A percentile compares a stretch with the other conserved stretches of the same genome.
Evolutionary conservation across 1,140 invertebrate species (phyloP).

Genomic region (Leguminivora glycinivorella): DNA sequence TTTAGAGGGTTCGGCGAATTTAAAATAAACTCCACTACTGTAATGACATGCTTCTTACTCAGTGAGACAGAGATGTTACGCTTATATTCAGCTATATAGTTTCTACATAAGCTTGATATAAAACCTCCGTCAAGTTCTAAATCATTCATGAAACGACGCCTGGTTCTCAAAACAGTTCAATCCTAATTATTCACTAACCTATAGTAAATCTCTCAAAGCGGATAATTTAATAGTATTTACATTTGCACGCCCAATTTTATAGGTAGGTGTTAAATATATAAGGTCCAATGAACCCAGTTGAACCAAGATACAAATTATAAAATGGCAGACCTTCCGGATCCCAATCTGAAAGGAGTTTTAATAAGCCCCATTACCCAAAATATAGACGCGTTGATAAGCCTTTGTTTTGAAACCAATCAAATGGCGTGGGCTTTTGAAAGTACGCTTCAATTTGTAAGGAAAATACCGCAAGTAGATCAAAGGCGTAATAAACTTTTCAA

Average conservation of each 20-base stretch:
- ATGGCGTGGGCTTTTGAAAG: slow-evolving; percentile 17
- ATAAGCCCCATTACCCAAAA: not conserved
- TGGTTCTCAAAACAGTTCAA: no score
- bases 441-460: slow-evolving; percentile 9
- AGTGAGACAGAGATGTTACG: no score
- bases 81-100: no score
- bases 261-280: not conserved
- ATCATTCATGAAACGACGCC: no score
- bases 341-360: slow-evolving; percentile 11
- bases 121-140: no score
- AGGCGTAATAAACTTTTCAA: slow-evolving; percentile 11
- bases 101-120: no score
- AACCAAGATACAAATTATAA: slow-evolving; percentile 6
- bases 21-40: no score
- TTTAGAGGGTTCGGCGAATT: no score
- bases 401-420: slow-evolving; percentile 26
- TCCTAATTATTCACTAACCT: no score
- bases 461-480: slow-evolving; percentile 18
- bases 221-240: not conserved
- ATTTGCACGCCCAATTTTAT: not conserved
- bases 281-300: not conserved
- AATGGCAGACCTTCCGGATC: not conserved
- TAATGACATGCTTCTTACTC: no score
- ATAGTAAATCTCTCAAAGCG: no score
- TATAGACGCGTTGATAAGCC: slow-evolving; percentile 14